These are phyloP conservation scores for Zaprionus lineosus DNA, from an alignment of 2,888 invertebrate genomes.

Conservation along the genomic window DNA sequence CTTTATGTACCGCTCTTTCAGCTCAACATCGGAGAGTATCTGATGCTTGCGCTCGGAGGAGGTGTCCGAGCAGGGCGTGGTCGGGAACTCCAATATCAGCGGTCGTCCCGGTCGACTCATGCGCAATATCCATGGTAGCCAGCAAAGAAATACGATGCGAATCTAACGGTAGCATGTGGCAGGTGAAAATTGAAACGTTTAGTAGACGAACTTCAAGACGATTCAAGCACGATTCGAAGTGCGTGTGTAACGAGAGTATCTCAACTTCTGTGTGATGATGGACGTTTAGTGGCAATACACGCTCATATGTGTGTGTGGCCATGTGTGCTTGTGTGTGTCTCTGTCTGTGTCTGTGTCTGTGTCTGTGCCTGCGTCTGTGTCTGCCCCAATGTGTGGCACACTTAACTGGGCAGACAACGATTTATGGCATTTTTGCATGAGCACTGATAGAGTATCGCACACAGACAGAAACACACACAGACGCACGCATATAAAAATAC, in stretches of 20 bases:
- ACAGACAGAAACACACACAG: slow-evolving; percentile 20
- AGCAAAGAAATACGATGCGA: slow-evolving; percentile 95
- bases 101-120: slow-evolving; percentile 91
- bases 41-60: slow-evolving; percentile 87
- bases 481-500: slow-evolving; percentile 19
- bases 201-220: slow-evolving; percentile 56
- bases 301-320: neutral
- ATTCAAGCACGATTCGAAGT: slow-evolving; percentile 64
- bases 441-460: slow-evolving; percentile 24
- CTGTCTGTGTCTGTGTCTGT: slow-evolving; percentile 9
- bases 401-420: slow-evolving; percentile 56
- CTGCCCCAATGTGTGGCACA: slow-evolving; percentile 44
- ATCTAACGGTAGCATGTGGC: slow-evolving; percentile 85
- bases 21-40: slow-evolving; percentile 92
- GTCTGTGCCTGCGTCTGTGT: slow-evolving; percentile 1
- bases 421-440: slow-evolving; percentile 72
- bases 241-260: slow-evolving; percentile 52
- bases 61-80: slow-evolving; percentile 84
- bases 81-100: slow-evolving; percentile 83
- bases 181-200: slow-evolving; percentile 70
- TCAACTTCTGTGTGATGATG: slow-evolving; percentile 34
- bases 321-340: slow-evolving; percentile 1
- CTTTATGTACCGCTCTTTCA: slow-evolving; percentile 87
- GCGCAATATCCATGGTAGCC: slow-evolving; percentile 98
- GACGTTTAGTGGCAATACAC: neutral